These are phyloP conservation scores for Antheraea mylitta DNA, from an alignment of 1,140 invertebrate species.

Conservation along the genomic window DNA sequence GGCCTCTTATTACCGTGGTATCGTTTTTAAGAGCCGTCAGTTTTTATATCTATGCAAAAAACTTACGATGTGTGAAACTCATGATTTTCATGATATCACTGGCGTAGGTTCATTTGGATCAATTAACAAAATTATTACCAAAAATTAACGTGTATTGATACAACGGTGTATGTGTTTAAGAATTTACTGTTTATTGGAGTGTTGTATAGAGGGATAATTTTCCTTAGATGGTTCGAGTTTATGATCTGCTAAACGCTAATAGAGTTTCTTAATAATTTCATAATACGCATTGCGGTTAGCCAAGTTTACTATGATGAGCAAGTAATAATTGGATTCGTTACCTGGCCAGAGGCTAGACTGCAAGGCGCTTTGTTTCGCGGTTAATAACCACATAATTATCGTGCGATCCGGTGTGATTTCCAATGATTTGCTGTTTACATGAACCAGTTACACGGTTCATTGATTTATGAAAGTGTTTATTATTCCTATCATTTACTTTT, in stretches of 20 bases:
- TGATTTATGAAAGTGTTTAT: neutral
- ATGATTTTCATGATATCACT: conserved; percentile 61
- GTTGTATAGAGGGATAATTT: conserved; percentile 9
- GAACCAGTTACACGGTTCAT: neutral
- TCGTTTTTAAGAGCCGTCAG: neutral
- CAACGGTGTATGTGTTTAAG: conserved; percentile 14
- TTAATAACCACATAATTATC: conserved; percentile 12
- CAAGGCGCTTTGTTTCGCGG: conserved; percentile 26
- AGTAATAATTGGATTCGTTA: conserved; percentile 21
- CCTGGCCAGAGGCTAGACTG: conserved; percentile 21
- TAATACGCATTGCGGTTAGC: conserved; percentile 14
- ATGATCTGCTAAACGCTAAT: conserved; percentile 24
- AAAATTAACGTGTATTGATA: conserved; percentile 20
- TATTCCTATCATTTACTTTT: neutral
- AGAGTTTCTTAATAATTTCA: conserved; percentile 11
- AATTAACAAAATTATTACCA: conserved; percentile 54
- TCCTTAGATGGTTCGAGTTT: conserved; percentile 19
- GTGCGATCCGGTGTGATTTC: neutral
- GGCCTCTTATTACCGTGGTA: neutral
- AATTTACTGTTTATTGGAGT: neutral
- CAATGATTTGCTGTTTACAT: neutral
- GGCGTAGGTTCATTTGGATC: conserved; percentile 42
- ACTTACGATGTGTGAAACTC: conserved; percentile 50
- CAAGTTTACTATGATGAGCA: conserved; percentile 12
- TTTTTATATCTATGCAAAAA: conserved; percentile 21